Percentiles rank a stretch among this genome's conserved stretches.
Evolutionary conservation across 2,888 invertebrate genomes (phyloP).

Genomic region (Hirtodrosophila alboralis): DNA sequence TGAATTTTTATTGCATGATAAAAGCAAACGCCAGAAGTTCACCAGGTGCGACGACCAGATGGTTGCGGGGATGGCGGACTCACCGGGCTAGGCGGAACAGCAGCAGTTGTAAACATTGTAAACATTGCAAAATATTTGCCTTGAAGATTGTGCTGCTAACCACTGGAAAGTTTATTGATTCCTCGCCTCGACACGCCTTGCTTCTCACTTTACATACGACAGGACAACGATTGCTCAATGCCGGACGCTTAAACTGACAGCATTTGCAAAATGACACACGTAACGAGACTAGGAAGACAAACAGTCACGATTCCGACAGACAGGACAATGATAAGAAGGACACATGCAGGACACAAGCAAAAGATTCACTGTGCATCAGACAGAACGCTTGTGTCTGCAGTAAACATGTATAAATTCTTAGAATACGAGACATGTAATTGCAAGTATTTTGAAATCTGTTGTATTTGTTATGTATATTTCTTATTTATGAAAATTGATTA

Average conservation of each 20-base stretch:
- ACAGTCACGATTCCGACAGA: conserved; percentile 8
- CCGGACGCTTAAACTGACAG: conserved; percentile 58
- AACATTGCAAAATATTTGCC: conserved; percentile 71
- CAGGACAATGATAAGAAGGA: conserved; percentile 7
- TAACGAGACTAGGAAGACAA: conserved; percentile 40
- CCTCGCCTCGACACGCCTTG: too few relatives aligned
- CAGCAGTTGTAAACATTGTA: conserved; percentile 59
- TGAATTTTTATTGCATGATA: conserved; percentile 78
- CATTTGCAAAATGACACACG: conserved; percentile 68
- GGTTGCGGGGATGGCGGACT: background rate
- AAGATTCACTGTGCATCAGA: conserved; percentile 10
- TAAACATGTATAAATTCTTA: background rate
- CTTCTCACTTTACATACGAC: conserved; percentile 40
- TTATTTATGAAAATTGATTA: too few relatives aligned
- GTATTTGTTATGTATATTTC: too few relatives aligned
- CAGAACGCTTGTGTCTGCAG: conserved; percentile 2
- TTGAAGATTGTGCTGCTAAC: conserved; percentile 66
- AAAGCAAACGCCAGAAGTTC: conserved; percentile 50
- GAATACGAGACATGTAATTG: too few relatives aligned
- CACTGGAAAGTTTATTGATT: conserved; percentile 70
- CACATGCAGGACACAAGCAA: background rate
- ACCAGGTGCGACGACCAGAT: conserved; percentile 51
- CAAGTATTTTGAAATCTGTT: too few relatives aligned
- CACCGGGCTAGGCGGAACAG: background rate
- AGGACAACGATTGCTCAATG: conserved; percentile 25